A percentile compares a stretch with the other conserved stretches of the same genome.
Conservation (phyloP, 35 echinoderm and acorn worm genomes). For the Ptychodera flava region DNA sequence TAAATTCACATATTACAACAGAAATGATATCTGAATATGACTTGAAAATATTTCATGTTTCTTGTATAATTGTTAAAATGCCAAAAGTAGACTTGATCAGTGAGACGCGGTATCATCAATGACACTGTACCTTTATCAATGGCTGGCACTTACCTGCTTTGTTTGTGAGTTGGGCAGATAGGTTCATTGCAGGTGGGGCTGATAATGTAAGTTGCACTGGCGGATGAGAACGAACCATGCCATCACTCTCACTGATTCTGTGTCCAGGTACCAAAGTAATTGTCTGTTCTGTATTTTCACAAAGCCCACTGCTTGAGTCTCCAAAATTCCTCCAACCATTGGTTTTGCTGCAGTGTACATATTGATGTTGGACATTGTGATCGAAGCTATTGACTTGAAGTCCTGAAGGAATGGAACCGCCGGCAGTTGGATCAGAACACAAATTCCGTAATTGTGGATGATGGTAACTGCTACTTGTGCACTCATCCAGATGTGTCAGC, state of each 20-base stretch:
- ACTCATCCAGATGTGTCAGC: constrained; percentile 72
- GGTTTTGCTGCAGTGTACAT: constrained; percentile 24
- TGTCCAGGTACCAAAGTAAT: neutral
- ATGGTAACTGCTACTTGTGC: neutral
- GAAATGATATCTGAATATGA: too few relatives aligned
- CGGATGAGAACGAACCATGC: constrained; percentile 31
- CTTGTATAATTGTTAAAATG: too few relatives aligned
- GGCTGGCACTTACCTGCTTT: neutral
- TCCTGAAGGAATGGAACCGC: constrained; percentile 19
- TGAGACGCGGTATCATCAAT: too few relatives aligned
- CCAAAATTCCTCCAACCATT: constrained; percentile 68
- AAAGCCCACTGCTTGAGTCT: neutral
- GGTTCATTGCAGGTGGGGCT: constrained; percentile 88
- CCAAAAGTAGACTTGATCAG: too few relatives aligned
- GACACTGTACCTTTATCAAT: too few relatives aligned
- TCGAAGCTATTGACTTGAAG: neutral
- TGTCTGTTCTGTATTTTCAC: constrained; percentile 5
- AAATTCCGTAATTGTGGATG: neutral
- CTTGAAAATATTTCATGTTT: too few relatives aligned
- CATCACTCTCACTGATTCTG: neutral
- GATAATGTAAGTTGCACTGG: constrained; percentile 67
- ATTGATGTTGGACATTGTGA: neutral
- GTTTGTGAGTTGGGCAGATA: neutral
- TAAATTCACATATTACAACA: too few relatives aligned
- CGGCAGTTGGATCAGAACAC: constrained; percentile 4